Evolutionary conservation across 2,797 vertebrate genomes (phyloP).

Genomic region (Mastacembelus armatus): DNA sequence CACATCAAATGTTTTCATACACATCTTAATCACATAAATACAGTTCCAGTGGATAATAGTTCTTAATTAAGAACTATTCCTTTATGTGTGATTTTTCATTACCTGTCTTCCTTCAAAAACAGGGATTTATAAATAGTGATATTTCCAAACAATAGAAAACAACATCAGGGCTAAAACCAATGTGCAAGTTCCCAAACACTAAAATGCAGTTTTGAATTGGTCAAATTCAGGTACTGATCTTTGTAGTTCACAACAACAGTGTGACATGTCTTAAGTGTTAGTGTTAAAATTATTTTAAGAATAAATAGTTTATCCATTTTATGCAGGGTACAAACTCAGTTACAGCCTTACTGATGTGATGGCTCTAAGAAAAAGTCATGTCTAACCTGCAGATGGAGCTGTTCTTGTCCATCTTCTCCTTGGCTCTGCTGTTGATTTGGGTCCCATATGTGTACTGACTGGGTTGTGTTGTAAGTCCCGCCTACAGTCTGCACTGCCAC

Average conservation of each 20-base stretch:
- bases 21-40: neutral
- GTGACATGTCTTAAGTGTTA: too few relatives aligned
- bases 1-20: neutral
- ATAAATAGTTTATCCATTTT: too few relatives aligned
- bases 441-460: slow-evolving; percentile 99
- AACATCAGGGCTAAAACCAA: neutral
- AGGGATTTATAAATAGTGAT: too few relatives aligned
- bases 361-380: neutral
- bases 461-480: slow-evolving; percentile 94
- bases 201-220: neutral
- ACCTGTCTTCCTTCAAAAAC: too few relatives aligned
- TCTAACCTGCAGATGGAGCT: slow-evolving; percentile 90
- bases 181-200: neutral
- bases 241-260: neutral
- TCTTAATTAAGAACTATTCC: neutral
- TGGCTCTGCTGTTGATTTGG: slow-evolving; percentile 92
- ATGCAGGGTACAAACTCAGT: neutral
- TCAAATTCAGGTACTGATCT: neutral
- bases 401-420: slow-evolving; percentile 80
- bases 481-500: slow-evolving; percentile 98
- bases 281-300: too few relatives aligned
- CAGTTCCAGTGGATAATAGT: neutral
- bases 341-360: neutral
- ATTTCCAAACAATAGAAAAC: neutral
- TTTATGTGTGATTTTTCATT: neutral